phyloP scores from a whole-genome alignment of 2,888 invertebrate species.

The Apotomis turbidana region DNA sequence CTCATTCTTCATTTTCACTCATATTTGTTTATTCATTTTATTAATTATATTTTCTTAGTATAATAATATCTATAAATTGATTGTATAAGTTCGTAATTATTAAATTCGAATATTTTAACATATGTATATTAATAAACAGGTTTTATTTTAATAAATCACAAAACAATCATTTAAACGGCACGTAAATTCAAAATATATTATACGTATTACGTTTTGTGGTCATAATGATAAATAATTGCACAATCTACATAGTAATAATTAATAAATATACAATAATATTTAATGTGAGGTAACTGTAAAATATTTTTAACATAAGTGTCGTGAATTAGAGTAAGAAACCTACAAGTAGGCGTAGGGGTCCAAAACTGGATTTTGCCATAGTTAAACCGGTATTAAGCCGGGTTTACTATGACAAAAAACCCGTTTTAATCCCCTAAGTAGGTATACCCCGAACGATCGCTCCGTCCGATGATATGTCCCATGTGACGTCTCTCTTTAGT shows the following conservation, averaged over 20 bases:
- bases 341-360: constrained; percentile 42
- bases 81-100: constrained; percentile 85
- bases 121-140: constrained; percentile 84
- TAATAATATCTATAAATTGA: constrained; percentile 85
- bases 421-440: too few species aligned
- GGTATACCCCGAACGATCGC: constrained; percentile 46
- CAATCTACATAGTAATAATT: constrained; percentile 63
- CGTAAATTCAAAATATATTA: constrained; percentile 64
- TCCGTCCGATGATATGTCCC: constrained; percentile 59
- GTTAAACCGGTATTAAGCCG: too few species aligned
- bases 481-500: constrained; percentile 45
- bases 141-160: constrained; percentile 81
- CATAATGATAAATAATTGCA: constrained; percentile 69
- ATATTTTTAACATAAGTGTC: constrained; percentile 46
- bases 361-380: too few species aligned
- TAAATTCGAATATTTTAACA: constrained; percentile 85
- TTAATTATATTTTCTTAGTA: constrained; percentile 84
- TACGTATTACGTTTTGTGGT: constrained; percentile 62
- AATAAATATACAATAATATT: constrained; percentile 56
- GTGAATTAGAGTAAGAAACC: constrained; percentile 49
- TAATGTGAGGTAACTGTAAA: constrained; percentile 54
- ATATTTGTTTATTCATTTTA: constrained; percentile 83
- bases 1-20: constrained; percentile 78
- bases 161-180: constrained; percentile 70
- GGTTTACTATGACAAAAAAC: too few species aligned